Percentiles rank a stretch among this genome's conserved stretches.
phyloP scores from a whole-genome alignment of 2,113 vertebrate genomes.

The Petrocephalus zakoni region DNA sequence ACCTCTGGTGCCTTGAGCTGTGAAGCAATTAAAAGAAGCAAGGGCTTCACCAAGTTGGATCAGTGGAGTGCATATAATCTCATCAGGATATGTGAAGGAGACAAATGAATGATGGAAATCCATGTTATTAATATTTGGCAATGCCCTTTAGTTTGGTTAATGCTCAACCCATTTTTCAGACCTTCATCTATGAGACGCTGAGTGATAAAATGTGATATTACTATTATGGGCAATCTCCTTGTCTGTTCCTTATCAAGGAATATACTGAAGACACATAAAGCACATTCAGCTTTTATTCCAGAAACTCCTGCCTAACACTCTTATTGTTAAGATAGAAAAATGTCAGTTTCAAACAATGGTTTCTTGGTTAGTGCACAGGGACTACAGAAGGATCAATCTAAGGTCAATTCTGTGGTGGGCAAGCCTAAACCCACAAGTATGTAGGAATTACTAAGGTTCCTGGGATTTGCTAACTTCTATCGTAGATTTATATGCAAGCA shows the following conservation, averaged over 20 bases:
- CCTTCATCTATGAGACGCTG: background rate
- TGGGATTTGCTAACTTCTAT: background rate
- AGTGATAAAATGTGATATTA: background rate
- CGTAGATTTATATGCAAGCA: background rate
- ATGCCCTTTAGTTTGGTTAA: background rate
- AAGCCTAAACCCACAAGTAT: background rate
- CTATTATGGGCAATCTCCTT: background rate
- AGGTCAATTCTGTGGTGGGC: background rate
- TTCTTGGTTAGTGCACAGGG: background rate
- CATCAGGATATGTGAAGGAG: background rate
- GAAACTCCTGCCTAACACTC: background rate
- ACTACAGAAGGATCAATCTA: background rate
- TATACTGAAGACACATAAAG: background rate
- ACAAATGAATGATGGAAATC: background rate
- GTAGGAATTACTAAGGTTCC: background rate
- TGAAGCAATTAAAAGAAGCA: background rate
- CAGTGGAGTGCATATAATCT: background rate
- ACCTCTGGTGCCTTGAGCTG: no score
- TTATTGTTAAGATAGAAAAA: background rate
- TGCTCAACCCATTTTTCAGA: background rate
- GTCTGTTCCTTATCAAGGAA: background rate
- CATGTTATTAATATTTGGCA: background rate
- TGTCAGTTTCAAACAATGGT: background rate
- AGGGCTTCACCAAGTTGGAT: background rate
- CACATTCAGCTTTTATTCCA: background rate